Evolutionary conservation across 2,113 vertebrate species (phyloP), one percentile per base, ranked within the genome.

Genomic region (Aythya baeri): DNA sequence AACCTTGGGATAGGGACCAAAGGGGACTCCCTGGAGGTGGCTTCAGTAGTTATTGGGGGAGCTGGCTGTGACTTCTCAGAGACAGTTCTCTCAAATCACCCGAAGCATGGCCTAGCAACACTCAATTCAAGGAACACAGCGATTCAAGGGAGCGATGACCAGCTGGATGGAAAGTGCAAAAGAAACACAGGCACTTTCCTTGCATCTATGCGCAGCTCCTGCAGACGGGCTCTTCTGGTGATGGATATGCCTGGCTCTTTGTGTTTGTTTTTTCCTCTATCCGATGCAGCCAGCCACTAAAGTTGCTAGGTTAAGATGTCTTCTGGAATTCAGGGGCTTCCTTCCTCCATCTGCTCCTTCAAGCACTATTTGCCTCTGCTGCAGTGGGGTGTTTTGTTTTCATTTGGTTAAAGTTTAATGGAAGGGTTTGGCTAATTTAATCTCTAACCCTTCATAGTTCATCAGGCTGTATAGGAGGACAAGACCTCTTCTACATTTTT

Each of bases 271-370:
- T 80, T 43, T 27, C 29, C 46, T 68, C 49, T 16, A 17, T 61
- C 76, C 65, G 61, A 74, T 22, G 9, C 2, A 78, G n/a, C 26
- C 77, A 78, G 49, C 61, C 62, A 25, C 52, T 82, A 1, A n/a
- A 82, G 46, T 38, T 23, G 2, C 66, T 70, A 74, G 23, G 63
- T 77, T 72, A 67, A 94, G 82, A 31, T 55, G 21, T 23, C 87
- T 93, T 74, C 66, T 61, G 32, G 44, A 49, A 26, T 88, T 68
- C 32, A 34, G 52, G 29, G 46, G 6, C 63, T 49, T 49, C 27
- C 57, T 77, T 61, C 58, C 46, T 96, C 83, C 85, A 50, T 86
- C 93, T 88, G 68, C 34, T 91, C 66, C 77, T 86, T 83, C 76
- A 43, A 86, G 79, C 36, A 27, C 49, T 74, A 0, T 20, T 88